Base-by-base conservation (phyloP, 2,797 vertebrate species). In the Microchirus variegatus region DNA sequence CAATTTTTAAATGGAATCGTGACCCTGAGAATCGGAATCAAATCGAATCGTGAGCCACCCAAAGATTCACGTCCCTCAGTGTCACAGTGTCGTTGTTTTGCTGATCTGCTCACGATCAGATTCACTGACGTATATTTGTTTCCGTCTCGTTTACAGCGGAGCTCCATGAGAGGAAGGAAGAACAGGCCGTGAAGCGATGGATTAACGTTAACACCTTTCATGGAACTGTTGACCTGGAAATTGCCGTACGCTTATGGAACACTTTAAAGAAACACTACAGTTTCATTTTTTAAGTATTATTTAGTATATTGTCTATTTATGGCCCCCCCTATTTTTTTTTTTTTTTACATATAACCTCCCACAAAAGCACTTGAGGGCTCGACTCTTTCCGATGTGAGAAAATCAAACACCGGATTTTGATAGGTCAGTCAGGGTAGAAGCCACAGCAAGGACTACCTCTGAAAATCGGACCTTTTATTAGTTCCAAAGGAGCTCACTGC, bases 231-330 rank as follows among this genome's bases (percentile, higher is more conserved):
- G 50, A 56, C 49, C 67, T 68, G 3, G 47, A 18, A 48, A 68
- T 44, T 51, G 1, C 19, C 67, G 36, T 5, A 45, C 2, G 2
- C 47, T 56, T 53, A 82, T 88, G 87, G 78, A 80, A 83, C 68
- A 64, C 66, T 80, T 63, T 10, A 50, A 61, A 64, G 66, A 64
- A 78, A 88, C 85, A 86, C 88, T 85, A 90, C 80, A 77, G 19
- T 13, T 42, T 31, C 4, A 4, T 7, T 49, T 71, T 83, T 76
- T 77, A 67, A 64, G 64, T 63, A 67, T 66, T 50, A 36, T 80
- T 79, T 76, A 79, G 69, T 66, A 70, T 63, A 67, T 73, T 61
- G 48, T 55, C 47, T 83, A 83, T 86, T 88, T 88, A 88, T 86
- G 74, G 78, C 11, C 56, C n/a, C 12, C 56, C n/a, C 10, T n/a